Evolutionary conservation across 2,888 invertebrate genomes (phyloP), one percentile per base, ranked within the genome.

Genomic region (Epinotia demarniana): DNA sequence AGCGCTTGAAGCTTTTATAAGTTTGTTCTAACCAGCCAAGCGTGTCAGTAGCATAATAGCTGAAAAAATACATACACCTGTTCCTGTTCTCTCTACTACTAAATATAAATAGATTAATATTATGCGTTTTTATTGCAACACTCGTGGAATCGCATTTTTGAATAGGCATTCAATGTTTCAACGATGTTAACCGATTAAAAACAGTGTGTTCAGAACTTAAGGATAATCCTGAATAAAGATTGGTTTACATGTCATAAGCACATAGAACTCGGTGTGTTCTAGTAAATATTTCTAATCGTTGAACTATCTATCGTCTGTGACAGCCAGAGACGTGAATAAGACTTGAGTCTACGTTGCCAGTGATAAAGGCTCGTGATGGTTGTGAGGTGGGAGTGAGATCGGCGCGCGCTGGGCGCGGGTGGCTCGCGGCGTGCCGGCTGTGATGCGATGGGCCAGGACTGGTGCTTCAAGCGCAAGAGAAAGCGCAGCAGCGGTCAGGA

Each of bases 391-490:
- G 87, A 84, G 88, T 90, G 89, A 90, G 87, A 78, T 79, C 81
- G 78, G 85, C 87, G 89, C 87, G 92, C 90, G 87, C 93, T 93
- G 93, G 93, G 93, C 89, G 93, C 93, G 86, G 92, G 93, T 85
- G 91, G 93, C 85, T 93, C 93, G 89, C 91, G 93, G 91, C 91
- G 92, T 89, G 91, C 91, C 89, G 92, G 93, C 89, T 93, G 93
- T 92, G 93, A 93, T 91, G 94, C 91, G 89, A 96, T 96, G 96
- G 96, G 96, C 88, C 96, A 96, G 92, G 96, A 96, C 92, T 96
- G 96, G 96, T 96, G 96, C 94, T 95, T 96, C 90, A 94, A 96
- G 83, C 95, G 96, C 90, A 96, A 96, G 88, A 94, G 96, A 90
- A 96, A 96, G 92, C 95, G 96, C 85, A 95, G 95, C 88, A 95